Evolutionary conservation across 1,140 invertebrate genomes (phyloP).

Genomic region (Drosophila arizonae): DNA sequence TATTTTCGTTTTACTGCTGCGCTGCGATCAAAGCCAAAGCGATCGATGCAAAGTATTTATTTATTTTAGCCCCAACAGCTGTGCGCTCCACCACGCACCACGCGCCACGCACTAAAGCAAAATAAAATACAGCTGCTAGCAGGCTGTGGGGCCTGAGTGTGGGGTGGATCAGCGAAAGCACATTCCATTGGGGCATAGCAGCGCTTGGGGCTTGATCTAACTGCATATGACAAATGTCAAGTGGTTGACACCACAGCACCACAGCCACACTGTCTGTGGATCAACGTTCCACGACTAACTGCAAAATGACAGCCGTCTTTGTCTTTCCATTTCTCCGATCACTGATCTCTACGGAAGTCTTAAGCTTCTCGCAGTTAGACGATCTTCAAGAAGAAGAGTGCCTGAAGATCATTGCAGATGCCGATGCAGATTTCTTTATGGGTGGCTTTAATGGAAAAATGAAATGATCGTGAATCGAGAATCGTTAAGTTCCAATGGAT

Average conservation of each 20-base stretch:
- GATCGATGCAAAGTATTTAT: conserved; percentile 27
- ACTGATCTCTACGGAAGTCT: too few species aligned
- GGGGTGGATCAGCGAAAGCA: conserved; percentile 6
- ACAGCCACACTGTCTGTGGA: background rate
- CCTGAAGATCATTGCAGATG: too few species aligned
- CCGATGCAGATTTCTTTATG: too few species aligned
- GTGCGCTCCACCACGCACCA: background rate
- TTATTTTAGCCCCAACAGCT: conserved; percentile 29
- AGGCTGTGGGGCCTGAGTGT: background rate
- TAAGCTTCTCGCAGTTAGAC: too few species aligned
- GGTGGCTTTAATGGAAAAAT: too few species aligned
- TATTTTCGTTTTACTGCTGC: background rate
- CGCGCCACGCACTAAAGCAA: background rate
- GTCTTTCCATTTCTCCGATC: too few species aligned
- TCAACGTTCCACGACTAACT: background rate
- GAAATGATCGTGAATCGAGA: too few species aligned
- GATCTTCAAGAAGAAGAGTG: too few species aligned
- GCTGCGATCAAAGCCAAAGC: conserved; percentile 3
- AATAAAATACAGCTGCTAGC: conserved; percentile 7
- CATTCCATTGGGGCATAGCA: background rate
- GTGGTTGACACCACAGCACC: conserved; percentile 12
- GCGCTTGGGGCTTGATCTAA: conserved; percentile 8
- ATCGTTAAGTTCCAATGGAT: too few species aligned
- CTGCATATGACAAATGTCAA: conserved; percentile 41
- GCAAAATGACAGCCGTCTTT: too few species aligned